phyloP scores from a whole-genome alignment of 2,888 invertebrate species.

The Epinotia nisella region DNA sequence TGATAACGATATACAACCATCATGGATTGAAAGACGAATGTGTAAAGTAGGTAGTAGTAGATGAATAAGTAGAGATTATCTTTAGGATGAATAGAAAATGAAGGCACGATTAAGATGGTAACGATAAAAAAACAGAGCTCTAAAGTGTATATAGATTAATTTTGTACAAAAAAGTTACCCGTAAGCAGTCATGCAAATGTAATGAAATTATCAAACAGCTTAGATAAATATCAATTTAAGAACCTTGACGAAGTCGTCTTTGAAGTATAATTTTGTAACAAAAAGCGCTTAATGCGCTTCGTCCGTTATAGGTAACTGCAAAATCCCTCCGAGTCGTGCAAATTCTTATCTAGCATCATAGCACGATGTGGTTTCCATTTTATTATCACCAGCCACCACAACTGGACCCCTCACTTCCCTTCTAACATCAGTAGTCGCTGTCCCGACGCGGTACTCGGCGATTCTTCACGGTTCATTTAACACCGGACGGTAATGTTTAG shows the following conservation, averaged over 20 bases:
- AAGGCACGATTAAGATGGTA: background rate
- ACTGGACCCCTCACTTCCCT: slow-evolving; percentile 46
- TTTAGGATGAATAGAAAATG: background rate
- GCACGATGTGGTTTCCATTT: slow-evolving; percentile 69
- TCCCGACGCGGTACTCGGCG: background rate
- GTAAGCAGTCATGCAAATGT: background rate
- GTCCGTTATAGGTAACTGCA: slow-evolving; percentile 49
- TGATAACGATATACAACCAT: too few relatives aligned
- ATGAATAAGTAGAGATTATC: background rate
- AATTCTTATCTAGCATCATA: slow-evolving; percentile 71
- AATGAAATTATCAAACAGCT: background rate
- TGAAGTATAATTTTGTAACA: background rate
- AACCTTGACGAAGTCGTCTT: background rate
- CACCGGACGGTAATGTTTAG: slow-evolving; percentile 22
- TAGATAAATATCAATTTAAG: background rate
- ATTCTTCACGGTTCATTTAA: slow-evolving; percentile 36
- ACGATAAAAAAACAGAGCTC: background rate
- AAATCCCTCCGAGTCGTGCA: slow-evolving; percentile 67
- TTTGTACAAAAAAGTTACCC: background rate
- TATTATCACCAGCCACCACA: slow-evolving; percentile 54
- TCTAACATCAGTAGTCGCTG: slow-evolving; percentile 1
- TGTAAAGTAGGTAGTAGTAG: background rate
- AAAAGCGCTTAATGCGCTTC: slow-evolving; percentile 48
- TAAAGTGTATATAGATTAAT: background rate
- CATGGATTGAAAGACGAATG: background rate